phyloP scores from a whole-genome alignment of 2,113 vertebrate genomes.

The Myotis brandtii region DNA sequence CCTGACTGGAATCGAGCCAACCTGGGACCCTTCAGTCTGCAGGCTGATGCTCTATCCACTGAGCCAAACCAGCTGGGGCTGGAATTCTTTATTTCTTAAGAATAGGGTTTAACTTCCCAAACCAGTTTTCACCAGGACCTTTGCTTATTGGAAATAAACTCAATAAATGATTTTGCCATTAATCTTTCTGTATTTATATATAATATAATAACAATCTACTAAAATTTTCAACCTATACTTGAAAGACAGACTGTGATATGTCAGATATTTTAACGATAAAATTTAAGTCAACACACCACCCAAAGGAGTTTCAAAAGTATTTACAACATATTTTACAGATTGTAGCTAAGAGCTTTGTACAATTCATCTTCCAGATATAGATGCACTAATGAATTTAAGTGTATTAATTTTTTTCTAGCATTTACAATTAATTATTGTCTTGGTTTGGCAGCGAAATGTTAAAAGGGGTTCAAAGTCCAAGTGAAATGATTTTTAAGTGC shows the following conservation, averaged over 20 bases:
- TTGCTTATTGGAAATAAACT: constrained; percentile 80
- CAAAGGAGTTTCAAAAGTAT: constrained; percentile 68
- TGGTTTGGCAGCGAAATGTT: constrained; percentile 60
- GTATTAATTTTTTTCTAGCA: constrained; percentile 69
- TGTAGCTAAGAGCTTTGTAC: constrained; percentile 69
- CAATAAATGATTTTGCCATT: constrained; percentile 81
- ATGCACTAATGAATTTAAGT: constrained; percentile 74
- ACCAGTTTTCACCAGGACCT: constrained; percentile 79
- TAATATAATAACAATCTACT: constrained; percentile 75
- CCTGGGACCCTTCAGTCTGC: too few relatives aligned
- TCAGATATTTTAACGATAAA: constrained; percentile 76
- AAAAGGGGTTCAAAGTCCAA: constrained; percentile 70
- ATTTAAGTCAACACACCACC: constrained; percentile 76
- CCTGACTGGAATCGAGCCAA: too few relatives aligned
- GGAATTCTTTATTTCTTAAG: constrained; percentile 70
- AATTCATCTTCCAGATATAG: constrained; percentile 58
- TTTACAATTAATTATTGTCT: constrained; percentile 73
- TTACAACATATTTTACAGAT: constrained; percentile 69
- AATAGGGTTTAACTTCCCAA: constrained; percentile 78
- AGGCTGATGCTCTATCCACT: too few relatives aligned
- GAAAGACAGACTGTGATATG: constrained; percentile 72
- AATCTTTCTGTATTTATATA: constrained; percentile 77
- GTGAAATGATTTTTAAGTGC: constrained; percentile 75
- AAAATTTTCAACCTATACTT: constrained; percentile 61
- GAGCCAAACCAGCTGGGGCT: not conserved